Conservation (phyloP, 2,113 vertebrate genomes). For the Caracal caracal region DNA sequence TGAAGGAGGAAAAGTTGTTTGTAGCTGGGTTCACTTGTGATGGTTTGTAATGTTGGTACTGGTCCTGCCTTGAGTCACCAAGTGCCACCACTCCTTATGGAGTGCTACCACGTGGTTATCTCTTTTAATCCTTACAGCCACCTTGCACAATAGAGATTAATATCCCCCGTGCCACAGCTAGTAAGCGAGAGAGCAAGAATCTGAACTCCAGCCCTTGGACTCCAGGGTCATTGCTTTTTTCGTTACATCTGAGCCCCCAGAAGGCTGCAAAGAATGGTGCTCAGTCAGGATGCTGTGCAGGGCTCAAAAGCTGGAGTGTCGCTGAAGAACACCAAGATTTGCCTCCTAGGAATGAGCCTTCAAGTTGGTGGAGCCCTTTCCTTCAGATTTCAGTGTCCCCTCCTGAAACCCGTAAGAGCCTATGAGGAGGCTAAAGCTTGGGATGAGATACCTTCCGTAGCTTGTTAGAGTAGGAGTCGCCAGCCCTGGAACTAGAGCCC, state of each 20-base stretch:
- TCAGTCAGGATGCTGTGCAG: not conserved
- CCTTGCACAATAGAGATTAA: not conserved
- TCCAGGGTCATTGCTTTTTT: constrained; percentile 20
- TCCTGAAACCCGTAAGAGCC: not conserved
- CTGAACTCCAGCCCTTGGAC: not conserved
- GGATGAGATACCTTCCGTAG: not conserved
- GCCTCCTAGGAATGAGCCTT: not conserved
- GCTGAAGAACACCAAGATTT: not conserved
- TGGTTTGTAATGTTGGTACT: not conserved
- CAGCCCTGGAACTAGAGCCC: not conserved
- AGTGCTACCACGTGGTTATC: not conserved
- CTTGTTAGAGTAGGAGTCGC: not conserved
- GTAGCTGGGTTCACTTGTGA: not conserved
- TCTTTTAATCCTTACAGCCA: not conserved
- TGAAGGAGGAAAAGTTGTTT: constrained; percentile 37
- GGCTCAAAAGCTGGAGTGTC: not conserved
- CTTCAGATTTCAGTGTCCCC: not conserved
- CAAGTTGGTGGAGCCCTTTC: not conserved
- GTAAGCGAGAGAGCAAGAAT: not conserved
- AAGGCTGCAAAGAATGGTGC: not conserved
- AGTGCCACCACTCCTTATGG: not conserved
- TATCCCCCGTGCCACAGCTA: not conserved
- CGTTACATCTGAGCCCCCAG: not conserved
- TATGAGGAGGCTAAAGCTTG: not conserved
- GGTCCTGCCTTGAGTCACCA: not conserved